Percentiles rank a stretch among this genome's conserved stretches.
phyloP scores from a whole-genome alignment of 1,140 invertebrate genomes.

The Drosophila obscura region DNA sequence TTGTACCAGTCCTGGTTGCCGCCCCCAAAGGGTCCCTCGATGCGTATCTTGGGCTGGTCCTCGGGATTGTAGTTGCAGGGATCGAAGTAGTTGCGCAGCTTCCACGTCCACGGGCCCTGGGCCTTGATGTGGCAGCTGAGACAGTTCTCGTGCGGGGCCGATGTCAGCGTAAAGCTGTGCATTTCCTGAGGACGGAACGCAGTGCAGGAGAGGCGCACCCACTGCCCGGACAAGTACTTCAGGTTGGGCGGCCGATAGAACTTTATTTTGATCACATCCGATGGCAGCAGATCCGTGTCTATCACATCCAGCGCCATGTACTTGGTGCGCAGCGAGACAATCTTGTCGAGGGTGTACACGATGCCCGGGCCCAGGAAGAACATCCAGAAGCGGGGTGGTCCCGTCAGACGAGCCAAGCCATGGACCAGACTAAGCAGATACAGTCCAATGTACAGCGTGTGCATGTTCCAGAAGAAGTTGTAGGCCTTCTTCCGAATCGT shows the following conservation, averaged over 20 bases:
- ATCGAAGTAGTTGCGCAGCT: conserved; percentile 98
- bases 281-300: conserved; percentile 97
- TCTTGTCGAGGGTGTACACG: conserved; percentile 95
- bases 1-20: conserved; percentile 99
- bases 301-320: conserved; percentile 97
- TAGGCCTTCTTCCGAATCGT: conserved; percentile 96
- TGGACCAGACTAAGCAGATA: conserved; percentile 97
- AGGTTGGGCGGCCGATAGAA: conserved; percentile 97
- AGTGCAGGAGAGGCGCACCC: conserved; percentile 96
- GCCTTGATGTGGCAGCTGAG: conserved; percentile 99
- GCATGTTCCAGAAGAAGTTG: conserved; percentile 98
- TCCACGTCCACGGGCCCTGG: conserved; percentile 99
- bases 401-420: conserved; percentile 96
- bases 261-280: conserved; percentile 96
- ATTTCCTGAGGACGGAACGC: conserved; percentile 96
- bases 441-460: conserved; percentile 95
- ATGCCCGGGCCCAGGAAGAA: conserved; percentile 97
- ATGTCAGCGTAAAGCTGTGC: conserved; percentile 99
- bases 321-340: conserved; percentile 95
- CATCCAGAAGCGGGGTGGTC: conserved; percentile 96
- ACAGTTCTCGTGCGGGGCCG: conserved; percentile 98
- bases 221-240: conserved; percentile 96
- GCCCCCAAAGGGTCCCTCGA: conserved; percentile 99
- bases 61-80: conserved; percentile 96
- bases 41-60: conserved; percentile 93